Base-by-base conservation (phyloP, 2,888 invertebrate genomes). In the Drosophila picticornis region DNA sequence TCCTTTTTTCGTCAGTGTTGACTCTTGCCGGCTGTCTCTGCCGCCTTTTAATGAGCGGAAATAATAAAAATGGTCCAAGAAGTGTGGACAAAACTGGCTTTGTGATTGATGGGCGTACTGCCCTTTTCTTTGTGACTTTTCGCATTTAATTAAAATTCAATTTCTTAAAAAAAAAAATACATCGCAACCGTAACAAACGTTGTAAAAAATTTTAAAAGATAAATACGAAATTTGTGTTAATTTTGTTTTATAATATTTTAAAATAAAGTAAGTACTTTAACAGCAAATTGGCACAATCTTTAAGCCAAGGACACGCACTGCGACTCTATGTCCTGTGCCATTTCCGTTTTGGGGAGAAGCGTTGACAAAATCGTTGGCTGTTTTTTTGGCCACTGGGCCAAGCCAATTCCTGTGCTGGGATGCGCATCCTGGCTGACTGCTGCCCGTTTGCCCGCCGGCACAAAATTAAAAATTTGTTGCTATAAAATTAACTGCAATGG, bases 401-500 rank as follows among this genome's bases (percentile, higher is more conserved):
- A 29, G 51, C 56, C 40, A 57, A 65, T 63, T 57, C 40, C 43
- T 46, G 25, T 32, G 34, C 53, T 43, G 13, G 53, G 43, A 50
- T 34, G 32, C 11, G 31, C 57, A 40, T 74, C 48, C 66, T 61
- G 60, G 51, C 56, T 46, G 27, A 34, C 27, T 56, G 56, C n/a
- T 27, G 16, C 9, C 65, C 31, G 25, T 34, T 43, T 55, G 55
- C 34, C 63, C 48, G 60, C n/a, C 11, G 62, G 81, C 68, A 53
- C 48, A 48, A 83, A 80, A 81, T 81, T 81, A 78, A 74, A 83
- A 80, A 74, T 75, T 67, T 83, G 75, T 83, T 71, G 67, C 75
- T 83, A 71, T 80, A 80, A 81, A 83, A 83, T 82, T 82, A 80
- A 75, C 83, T 73, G 81, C 81, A 80, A 63, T 81, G 72, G 43